phyloP scores from a whole-genome alignment of 1,140 invertebrate species.

The Paracyclopina nana region DNA sequence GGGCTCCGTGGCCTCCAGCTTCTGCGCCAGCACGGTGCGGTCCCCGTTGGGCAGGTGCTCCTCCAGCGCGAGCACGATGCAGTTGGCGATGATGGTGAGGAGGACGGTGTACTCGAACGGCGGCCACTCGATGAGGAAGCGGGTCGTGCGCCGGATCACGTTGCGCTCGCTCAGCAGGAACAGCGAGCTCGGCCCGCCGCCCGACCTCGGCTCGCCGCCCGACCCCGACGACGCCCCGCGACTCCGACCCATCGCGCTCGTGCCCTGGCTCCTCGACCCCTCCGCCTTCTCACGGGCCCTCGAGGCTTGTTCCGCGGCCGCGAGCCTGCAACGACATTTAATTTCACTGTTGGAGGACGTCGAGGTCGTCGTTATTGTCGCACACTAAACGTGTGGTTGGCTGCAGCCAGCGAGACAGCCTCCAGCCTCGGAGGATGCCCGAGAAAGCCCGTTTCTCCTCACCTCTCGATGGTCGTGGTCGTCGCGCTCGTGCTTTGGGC shows the following conservation, averaged over 20 bases:
- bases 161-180: constrained; percentile 98
- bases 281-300: constrained; percentile 7
- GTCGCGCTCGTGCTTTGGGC: no score
- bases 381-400: no score
- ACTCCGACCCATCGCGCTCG: neutral
- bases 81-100: constrained; percentile 99
- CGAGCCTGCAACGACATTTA: constrained; percentile 8
- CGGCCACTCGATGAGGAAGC: constrained; percentile 20
- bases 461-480: no score
- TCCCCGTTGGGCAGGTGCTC: constrained; percentile 94
- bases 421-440: no score
- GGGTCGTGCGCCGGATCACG: constrained; percentile 37
- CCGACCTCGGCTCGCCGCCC: neutral
- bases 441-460: no score
- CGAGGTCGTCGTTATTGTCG: no score
- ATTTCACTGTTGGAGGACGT: no score
- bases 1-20: constrained; percentile 95
- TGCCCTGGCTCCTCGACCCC: neutral
- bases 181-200: constrained; percentile 60
- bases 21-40: constrained; percentile 92
- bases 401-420: no score
- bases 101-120: constrained; percentile 99
- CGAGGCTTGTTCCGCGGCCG: constrained; percentile 12
- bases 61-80: constrained; percentile 96
- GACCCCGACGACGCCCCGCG: neutral